Percentiles rank a stretch among this genome's conserved stretches.
phyloP scores from a whole-genome alignment of 2,797 vertebrate species.

The Malacoraja senta region DNA sequence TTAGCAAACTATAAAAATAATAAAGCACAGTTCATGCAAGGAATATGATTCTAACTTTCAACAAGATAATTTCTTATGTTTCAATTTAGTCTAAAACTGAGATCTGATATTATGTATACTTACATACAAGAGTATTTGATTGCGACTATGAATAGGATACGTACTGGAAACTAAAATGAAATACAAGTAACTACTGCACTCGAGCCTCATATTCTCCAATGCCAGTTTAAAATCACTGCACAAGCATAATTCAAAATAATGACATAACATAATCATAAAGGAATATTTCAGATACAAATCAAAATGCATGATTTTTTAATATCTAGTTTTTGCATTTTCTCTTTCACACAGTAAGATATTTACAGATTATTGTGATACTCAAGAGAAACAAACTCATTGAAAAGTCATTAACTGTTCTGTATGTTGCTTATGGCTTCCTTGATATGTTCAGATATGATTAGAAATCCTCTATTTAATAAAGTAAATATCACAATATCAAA shows the following conservation, averaged over 20 bases:
- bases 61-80: conserved; percentile 29
- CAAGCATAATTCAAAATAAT: conserved; percentile 4
- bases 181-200: neutral
- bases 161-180: neutral
- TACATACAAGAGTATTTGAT: neutral
- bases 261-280: conserved; percentile 28
- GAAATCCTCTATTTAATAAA: neutral
- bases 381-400: neutral
- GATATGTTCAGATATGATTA: neutral
- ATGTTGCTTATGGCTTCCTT: neutral
- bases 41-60: conserved; percentile 18
- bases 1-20: conserved; percentile 32
- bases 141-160: neutral
- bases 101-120: conserved; percentile 24
- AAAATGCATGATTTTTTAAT: neutral
- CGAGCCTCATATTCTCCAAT: neutral
- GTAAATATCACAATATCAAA: neutral
- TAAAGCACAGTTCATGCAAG: conserved; percentile 32
- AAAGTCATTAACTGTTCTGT: conserved; percentile 3
- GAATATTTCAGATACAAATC: neutral
- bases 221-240: conserved; percentile 11
- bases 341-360: neutral
- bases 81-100: conserved; percentile 21
- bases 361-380: conserved; percentile 14
- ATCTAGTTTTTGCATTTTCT: neutral